Conservation (phyloP, 2,888 invertebrate genomes). For the Xestobium rufovillosum region DNA sequence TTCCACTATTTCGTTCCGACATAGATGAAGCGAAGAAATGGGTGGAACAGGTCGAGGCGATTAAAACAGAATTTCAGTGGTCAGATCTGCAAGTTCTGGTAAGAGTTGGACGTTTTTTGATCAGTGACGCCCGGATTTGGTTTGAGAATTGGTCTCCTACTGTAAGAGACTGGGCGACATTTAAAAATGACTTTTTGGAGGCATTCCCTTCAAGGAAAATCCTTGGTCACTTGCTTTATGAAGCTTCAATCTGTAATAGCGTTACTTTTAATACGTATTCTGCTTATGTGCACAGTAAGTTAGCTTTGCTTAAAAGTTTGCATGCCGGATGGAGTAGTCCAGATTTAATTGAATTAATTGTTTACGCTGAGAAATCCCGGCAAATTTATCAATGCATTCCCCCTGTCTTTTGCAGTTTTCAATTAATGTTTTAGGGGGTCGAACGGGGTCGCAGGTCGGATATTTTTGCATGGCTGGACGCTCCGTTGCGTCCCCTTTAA, state of each 20-base stretch:
- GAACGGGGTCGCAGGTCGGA: too few relatives aligned
- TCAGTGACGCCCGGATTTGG: conserved; percentile 11
- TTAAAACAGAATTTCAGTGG: conserved; percentile 17
- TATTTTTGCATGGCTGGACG: too few relatives aligned
- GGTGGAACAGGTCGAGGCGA: conserved; percentile 13
- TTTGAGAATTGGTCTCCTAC: conserved; percentile 14
- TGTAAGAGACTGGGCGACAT: conserved; percentile 11
- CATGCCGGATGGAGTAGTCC: conserved; percentile 9
- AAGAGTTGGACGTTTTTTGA: conserved; percentile 17
- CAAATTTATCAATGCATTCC: too few relatives aligned
- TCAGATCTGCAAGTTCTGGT: conserved; percentile 15
- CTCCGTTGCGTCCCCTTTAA: too few relatives aligned
- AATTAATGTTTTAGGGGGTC: too few relatives aligned
- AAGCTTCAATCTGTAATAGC: conserved; percentile 13
- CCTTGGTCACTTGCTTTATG: conserved; percentile 13
- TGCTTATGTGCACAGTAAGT: too few relatives aligned
- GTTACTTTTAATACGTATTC: conserved; percentile 12
- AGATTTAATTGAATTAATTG: conserved; percentile 14
- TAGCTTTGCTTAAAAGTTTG: conserved; percentile 12
- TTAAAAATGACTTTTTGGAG: conserved; percentile 16
- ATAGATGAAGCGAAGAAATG: conserved; percentile 16
- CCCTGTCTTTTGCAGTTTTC: too few relatives aligned
- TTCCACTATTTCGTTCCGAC: conserved; percentile 16
- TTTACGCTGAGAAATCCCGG: too few relatives aligned
- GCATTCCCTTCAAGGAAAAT: conserved; percentile 15